Base-by-base conservation (phyloP, 2,888 invertebrate species). In the Brenthis hecate region DNA sequence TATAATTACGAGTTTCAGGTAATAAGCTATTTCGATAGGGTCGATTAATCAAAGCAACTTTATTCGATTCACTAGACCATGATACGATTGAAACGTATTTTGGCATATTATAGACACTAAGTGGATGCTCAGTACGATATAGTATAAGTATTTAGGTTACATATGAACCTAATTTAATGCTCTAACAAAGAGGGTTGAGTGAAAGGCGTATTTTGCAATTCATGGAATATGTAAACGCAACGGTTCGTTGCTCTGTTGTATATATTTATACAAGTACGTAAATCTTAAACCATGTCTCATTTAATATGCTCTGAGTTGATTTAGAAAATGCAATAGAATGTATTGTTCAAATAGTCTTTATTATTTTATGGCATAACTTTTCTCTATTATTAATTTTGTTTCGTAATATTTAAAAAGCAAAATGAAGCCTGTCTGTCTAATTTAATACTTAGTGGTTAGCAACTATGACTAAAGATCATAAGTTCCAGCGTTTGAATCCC, bases 11-110 rank as follows among this genome's bases (percentile, higher is more conserved):
- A 54, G 19, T 54, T 36, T 43, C 36, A 62, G 62, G 62, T 62
- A 62, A 62, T 62, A 53, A 51, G 62, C 62, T 51, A 51, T 62
- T 53, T 19, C 51, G 51, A 62, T 43, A 62, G 73, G 76, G 75
- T 72, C 76, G 79, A 83, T 80, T 81, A 83, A 81, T 85, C 81
- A 81, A 81, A 80, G 76, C 77, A 69, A 75, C 74, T 76, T 75
- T 72, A 72, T 66, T 62, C 67, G 64, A 66, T 58, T 67, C 71
- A 62, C 65, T 66, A 68, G 71, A 69, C 70, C 69, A 67, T 70
- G 66, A 58, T 48, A 28, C 58, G 53, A 14, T 43, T 19, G 36
- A 19, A 53, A 6, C 16, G 62, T 54, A 62, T 62, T 62, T 62
- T 62, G 62, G 62, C 43, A 62, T 62, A 19, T n/a, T 62, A 62